Percentiles rank a stretch among this genome's conserved stretches.
Conservation (phyloP, 2,888 invertebrate genomes). For the Thysanoteuthis rhombus region DNA sequence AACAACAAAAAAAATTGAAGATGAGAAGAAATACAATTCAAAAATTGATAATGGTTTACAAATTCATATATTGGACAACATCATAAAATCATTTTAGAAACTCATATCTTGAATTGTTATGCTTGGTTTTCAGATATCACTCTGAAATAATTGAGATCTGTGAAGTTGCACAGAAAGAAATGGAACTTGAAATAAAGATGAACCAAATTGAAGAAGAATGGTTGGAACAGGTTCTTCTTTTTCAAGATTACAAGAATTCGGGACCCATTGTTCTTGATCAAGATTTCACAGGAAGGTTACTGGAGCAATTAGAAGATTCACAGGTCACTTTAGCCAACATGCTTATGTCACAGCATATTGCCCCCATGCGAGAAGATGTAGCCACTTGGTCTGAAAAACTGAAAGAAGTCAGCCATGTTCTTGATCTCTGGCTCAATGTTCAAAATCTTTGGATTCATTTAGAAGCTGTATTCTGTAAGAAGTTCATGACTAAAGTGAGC, state of each 20-base stretch:
- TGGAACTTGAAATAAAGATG: slow-evolving; percentile 67
- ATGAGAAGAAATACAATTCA: no score
- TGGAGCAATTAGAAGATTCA: slow-evolving; percentile 68
- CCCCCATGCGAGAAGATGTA: slow-evolving; percentile 66
- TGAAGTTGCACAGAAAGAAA: slow-evolving; percentile 63
- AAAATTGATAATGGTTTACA: no score
- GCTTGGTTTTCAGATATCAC: slow-evolving; percentile 57
- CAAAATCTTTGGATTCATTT: slow-evolving; percentile 68
- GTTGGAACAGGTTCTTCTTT: slow-evolving; percentile 68
- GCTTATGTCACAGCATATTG: slow-evolving; percentile 66
- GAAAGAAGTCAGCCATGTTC: slow-evolving; percentile 67
- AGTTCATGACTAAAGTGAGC: slow-evolving; percentile 59
- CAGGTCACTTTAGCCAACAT: slow-evolving; percentile 66
- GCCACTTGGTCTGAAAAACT: slow-evolving; percentile 68
- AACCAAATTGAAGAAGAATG: slow-evolving; percentile 68
- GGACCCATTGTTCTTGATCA: slow-evolving; percentile 67
- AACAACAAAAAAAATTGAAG: no score
- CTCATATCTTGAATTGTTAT: not conserved
- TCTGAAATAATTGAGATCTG: slow-evolving; percentile 66
- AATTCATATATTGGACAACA: no score
- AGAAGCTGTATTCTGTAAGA: slow-evolving; percentile 67
- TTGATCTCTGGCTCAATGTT: slow-evolving; percentile 68
- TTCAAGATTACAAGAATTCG: slow-evolving; percentile 66
- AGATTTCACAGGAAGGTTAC: slow-evolving; percentile 62
- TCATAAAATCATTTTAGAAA: not conserved